Percentiles rank a stretch among this genome's conserved stretches.
Evolutionary conservation across 2,888 invertebrate species (phyloP).

Genomic region (Chaitophorus viminalis): DNA sequence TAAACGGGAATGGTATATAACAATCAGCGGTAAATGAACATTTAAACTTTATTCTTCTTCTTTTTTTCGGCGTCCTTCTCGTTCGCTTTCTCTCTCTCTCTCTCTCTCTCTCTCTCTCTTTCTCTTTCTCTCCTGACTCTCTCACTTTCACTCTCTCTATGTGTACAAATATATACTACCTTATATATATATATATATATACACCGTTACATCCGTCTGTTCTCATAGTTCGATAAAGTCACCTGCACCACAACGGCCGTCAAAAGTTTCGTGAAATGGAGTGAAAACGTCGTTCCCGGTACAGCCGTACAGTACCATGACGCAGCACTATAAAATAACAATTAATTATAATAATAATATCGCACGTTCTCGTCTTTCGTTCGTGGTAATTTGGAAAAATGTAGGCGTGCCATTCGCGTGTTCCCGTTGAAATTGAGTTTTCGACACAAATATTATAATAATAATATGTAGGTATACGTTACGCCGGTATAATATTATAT

Average conservation of each 20-base stretch:
- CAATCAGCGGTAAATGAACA: not conserved
- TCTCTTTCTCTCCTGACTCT: not conserved
- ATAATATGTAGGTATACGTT: too few relatives aligned
- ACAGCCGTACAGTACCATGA: not conserved
- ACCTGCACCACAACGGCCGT: not conserved
- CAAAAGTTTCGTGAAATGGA: not conserved
- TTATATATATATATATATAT: too few relatives aligned
- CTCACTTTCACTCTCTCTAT: too few relatives aligned
- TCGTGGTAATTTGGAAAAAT: not conserved
- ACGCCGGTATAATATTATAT: not conserved
- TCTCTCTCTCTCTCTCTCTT: too few relatives aligned
- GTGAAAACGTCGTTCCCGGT: not conserved
- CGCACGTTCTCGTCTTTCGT: not conserved
- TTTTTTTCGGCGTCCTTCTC: too few relatives aligned
- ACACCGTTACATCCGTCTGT: too few relatives aligned
- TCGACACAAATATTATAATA: too few relatives aligned
- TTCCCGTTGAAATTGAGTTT: not conserved
- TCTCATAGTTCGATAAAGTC: not conserved
- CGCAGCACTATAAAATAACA: not conserved
- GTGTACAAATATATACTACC: too few relatives aligned
- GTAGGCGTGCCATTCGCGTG: not conserved
- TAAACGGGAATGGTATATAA: conserved; percentile 18
- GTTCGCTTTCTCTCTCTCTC: not conserved
- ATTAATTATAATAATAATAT: not conserved
- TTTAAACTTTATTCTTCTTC: not conserved